Evolutionary conservation across 2,888 invertebrate genomes (phyloP).

Genomic region (Timema cristinae): DNA sequence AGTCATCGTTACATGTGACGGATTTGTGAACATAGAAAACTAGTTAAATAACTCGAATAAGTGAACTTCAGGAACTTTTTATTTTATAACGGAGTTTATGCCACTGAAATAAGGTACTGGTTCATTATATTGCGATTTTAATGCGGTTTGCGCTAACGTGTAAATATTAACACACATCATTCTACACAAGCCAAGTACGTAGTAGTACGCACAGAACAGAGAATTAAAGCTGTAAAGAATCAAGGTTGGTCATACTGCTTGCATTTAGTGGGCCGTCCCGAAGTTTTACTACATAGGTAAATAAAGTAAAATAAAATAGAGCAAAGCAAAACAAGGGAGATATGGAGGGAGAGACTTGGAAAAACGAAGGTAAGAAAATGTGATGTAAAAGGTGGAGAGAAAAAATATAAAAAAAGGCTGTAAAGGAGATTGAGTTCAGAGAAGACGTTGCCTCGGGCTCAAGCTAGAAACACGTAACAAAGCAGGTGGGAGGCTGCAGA

Average conservation of each 20-base stretch:
- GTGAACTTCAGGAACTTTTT: too few species aligned
- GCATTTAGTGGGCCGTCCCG: background rate
- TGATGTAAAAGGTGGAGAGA: constrained; percentile 6
- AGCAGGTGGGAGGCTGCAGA: constrained; percentile 25
- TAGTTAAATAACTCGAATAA: too few species aligned
- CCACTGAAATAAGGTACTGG: too few species aligned
- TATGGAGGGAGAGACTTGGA: background rate
- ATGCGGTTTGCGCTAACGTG: background rate
- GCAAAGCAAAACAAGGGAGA: background rate
- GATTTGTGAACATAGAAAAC: too few species aligned
- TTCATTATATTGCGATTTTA: background rate
- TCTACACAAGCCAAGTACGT: background rate
- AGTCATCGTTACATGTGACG: too few species aligned
- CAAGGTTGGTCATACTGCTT: constrained; percentile 12
- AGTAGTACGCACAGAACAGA: too few species aligned
- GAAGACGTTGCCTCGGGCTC: constrained; percentile 3
- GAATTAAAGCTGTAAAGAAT: background rate
- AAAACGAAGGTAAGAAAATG: background rate
- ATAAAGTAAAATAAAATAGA: background rate
- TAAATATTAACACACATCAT: background rate
- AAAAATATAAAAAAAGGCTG: constrained; percentile 14
- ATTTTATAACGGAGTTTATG: too few species aligned
- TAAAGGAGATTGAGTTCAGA: background rate
- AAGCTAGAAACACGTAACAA: constrained; percentile 25
- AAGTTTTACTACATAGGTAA: background rate